phyloP scores from a whole-genome alignment of 2,888 invertebrate species.

The Diplazon laetatorius region DNA sequence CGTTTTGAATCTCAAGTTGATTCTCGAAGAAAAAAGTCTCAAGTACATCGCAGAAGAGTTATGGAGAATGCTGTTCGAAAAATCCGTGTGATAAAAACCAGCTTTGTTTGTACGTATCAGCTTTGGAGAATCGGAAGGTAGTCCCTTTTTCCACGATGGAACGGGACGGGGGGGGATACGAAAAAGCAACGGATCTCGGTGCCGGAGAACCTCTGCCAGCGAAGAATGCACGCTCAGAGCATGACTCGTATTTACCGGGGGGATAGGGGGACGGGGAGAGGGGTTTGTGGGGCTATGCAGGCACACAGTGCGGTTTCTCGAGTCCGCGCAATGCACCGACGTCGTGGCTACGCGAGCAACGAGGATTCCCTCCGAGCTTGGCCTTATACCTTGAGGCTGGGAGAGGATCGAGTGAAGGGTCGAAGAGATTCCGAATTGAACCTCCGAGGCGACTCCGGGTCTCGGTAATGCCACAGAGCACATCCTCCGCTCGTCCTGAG shows the following conservation, averaged over 20 bases:
- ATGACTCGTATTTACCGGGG: conserved; percentile 76
- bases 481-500: no score
- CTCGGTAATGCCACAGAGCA: neutral
- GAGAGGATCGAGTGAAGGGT: conserved; percentile 22
- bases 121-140: neutral
- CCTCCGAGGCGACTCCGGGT: neutral
- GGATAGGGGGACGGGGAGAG: no score
- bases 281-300: conserved; percentile 58
- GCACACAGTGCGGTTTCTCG: conserved; percentile 63
- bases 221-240: conserved; percentile 76
- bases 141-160: no score
- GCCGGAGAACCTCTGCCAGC: conserved; percentile 73
- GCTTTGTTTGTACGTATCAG: conserved; percentile 14
- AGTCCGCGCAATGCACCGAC: conserved; percentile 40
- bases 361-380: conserved; percentile 43
- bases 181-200: no score
- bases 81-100: conserved; percentile 39
- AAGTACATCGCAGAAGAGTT: neutral
- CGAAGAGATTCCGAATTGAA: conserved; percentile 22
- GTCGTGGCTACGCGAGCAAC: conserved; percentile 7
- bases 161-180: no score
- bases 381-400: conserved; percentile 28
- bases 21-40: conserved; percentile 21
- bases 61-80: conserved; percentile 29
- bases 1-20: conserved; percentile 35